These are phyloP conservation scores for Cervus canadensis DNA, from an alignment of 2,113 vertebrate genomes.

Conservation along the genomic window DNA sequence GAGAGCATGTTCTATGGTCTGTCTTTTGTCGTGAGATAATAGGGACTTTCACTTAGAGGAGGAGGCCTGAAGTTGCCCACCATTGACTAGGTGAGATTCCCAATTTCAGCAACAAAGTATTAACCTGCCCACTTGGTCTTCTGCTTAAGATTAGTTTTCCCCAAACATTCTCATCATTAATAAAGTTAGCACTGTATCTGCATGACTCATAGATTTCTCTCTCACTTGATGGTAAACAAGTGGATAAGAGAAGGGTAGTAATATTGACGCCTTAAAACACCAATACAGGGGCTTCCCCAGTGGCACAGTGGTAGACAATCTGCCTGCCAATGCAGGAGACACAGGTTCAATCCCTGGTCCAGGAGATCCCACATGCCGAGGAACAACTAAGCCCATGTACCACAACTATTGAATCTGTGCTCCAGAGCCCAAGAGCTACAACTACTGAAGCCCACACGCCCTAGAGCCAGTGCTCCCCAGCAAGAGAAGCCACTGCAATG, in stretches of 20 bases:
- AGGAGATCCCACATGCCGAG: neutral
- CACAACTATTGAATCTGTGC: neutral
- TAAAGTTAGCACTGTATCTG: neutral
- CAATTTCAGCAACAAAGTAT: neutral
- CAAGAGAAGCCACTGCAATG: neutral
- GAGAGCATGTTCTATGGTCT: neutral
- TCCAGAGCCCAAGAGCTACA: neutral
- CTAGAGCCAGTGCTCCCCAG: neutral
- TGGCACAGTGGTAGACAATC: neutral
- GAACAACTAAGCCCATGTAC: neutral
- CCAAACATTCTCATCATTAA: neutral
- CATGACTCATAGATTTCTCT: neutral
- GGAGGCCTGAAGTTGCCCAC: neutral
- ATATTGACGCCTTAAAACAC: neutral
- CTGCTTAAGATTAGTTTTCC: neutral
- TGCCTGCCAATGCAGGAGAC: neutral
- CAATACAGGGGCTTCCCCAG: neutral
- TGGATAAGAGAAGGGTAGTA: neutral
- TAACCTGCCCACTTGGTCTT: neutral
- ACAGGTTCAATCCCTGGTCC: neutral
- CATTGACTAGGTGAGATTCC: neutral
- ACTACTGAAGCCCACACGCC: neutral
- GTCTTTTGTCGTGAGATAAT: neutral
- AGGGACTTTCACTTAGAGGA: neutral
- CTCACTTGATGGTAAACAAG: neutral